These are phyloP conservation scores for Piprites chloris DNA, from an alignment of 2,113 vertebrate species.

Conservation along the genomic window DNA sequence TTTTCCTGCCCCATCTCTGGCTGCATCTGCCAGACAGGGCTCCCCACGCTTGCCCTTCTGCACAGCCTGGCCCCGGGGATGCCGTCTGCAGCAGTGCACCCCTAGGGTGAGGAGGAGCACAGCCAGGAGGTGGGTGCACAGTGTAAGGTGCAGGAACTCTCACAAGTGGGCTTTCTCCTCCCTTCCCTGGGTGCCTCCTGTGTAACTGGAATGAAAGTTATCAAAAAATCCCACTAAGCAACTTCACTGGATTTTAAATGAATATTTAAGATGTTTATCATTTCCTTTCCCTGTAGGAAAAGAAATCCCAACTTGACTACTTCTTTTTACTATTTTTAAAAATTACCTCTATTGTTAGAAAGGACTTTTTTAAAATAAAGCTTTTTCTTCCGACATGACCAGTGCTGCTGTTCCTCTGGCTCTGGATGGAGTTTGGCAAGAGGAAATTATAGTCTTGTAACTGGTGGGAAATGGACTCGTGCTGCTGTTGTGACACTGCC, in stretches of 20 bases:
- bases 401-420: background rate
- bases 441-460: background rate
- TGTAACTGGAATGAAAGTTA: background rate
- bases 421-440: background rate
- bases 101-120: background rate
- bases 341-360: conserved; percentile 30
- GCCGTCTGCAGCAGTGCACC: background rate
- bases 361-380: conserved; percentile 53
- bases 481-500: background rate
- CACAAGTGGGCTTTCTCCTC: background rate
- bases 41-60: fast-evolving
- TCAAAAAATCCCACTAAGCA: background rate
- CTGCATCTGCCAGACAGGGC: background rate
- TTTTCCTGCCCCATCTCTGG: background rate
- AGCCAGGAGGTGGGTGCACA: background rate
- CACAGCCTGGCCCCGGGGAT: background rate
- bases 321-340: conserved; percentile 37
- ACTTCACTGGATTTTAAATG: conserved; percentile 15
- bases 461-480: fast-evolving
- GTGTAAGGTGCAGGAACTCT: background rate
- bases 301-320: background rate
- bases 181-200: background rate
- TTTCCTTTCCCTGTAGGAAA: conserved; percentile 18
- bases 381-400: background rate
- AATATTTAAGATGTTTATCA: conserved; percentile 21